Evolutionary conservation across 2,797 vertebrate species (phyloP), one percentile per base, ranked within the genome.

Genomic region (Syncerus caffer): DNA sequence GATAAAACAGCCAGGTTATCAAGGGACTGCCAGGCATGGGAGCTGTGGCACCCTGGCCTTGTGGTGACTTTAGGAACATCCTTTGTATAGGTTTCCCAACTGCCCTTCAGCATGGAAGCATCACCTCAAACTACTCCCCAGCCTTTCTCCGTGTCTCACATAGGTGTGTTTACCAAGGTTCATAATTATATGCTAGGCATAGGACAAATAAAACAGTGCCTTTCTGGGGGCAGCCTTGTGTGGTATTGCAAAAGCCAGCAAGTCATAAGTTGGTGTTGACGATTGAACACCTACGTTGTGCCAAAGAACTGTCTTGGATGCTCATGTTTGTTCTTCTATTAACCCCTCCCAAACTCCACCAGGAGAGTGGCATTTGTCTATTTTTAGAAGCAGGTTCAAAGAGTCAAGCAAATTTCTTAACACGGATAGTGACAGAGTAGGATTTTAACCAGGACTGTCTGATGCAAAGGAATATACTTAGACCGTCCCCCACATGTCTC

Each of bases 1-100:
- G 98, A 99, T 99, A 98, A 98, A 85, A 9, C 92, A 80, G 97
- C 93, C 25, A 38, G 93, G 92, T 74, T 23, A 96, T 97, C 94
- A 86, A 84, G 47, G 96, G 96, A 45, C 74, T 60, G 60, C 38
- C 51, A 97, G 97, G 21, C 42, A 0, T 51, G 85, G 76, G 83
- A 96, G 50, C 58, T 67, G 78, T 55, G 47, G 51, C 21, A 0
- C 45, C 38, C 64, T 83, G 0, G 47, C n/a, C 50, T 58, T 94
- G 87, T 0, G 47, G 88, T 67, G 53, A 67, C 71, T 55, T 67
- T 7, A 11, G 64, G 82, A 53, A 55, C 45, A 42, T 31, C 23
- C 53, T 71, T 67, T 21, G 67, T 21, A 5, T 71, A 31, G 7
- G 29, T 60, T 96, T 95, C 53, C 88, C 83, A 95, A 71, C 89